These are phyloP conservation scores for Troglohyphantes excavatus DNA, from an alignment of 2,888 invertebrate genomes.

Conservation along the genomic window DNA sequence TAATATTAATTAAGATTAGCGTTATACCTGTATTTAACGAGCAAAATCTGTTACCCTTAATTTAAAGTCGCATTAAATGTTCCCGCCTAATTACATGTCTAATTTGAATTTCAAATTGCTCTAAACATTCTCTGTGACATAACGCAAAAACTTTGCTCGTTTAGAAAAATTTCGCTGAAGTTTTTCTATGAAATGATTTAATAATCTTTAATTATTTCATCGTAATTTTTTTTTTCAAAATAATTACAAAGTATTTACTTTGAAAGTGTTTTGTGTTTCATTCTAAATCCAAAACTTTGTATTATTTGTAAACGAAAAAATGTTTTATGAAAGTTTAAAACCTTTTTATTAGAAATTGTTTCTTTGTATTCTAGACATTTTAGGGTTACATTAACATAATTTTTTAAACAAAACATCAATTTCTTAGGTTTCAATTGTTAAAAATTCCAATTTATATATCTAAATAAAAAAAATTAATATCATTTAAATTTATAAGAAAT, in stretches of 20 bases:
- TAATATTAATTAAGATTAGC: slow-evolving; percentile 68
- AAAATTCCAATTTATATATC: too few species aligned
- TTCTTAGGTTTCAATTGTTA: too few species aligned
- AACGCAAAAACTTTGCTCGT: slow-evolving; percentile 25
- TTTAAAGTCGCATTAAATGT: slow-evolving; percentile 71
- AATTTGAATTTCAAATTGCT: slow-evolving; percentile 71
- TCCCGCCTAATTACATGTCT: slow-evolving; percentile 66
- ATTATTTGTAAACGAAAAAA: too few species aligned
- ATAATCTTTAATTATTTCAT: slow-evolving; percentile 23
- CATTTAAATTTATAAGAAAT: too few species aligned
- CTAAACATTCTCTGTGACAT: slow-evolving; percentile 53
- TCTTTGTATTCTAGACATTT: too few species aligned
- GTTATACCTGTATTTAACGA: slow-evolving; percentile 50
- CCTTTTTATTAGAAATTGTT: too few species aligned
- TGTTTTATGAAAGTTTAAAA: too few species aligned
- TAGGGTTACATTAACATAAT: too few species aligned
- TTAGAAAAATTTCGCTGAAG: slow-evolving; percentile 14
- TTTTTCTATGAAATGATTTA: slow-evolving; percentile 28
- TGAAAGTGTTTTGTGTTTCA: too few species aligned
- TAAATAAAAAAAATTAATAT: too few species aligned
- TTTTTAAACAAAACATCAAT: too few species aligned
- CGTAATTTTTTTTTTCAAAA: background rate
- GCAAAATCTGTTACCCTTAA: slow-evolving; percentile 68
- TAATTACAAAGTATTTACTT: background rate
- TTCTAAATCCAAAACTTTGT: too few species aligned